Percentiles rank a stretch among this genome's conserved stretches.
phyloP scores from a whole-genome alignment of 2,888 invertebrate species.

The Rhingia campestris region DNA sequence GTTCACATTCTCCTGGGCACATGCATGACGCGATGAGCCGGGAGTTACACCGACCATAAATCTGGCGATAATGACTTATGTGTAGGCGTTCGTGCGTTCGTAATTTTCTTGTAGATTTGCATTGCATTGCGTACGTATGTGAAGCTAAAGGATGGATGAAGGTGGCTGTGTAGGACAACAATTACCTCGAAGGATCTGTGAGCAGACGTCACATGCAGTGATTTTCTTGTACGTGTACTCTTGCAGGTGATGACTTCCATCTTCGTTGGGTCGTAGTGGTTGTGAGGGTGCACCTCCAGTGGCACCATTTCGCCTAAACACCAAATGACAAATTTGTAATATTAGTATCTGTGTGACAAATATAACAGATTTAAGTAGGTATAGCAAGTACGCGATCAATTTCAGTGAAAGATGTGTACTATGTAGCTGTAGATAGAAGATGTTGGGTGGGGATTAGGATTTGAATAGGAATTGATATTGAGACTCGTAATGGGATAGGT shows the following conservation, averaged over 20 bases:
- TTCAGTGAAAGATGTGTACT: slow-evolving; percentile 44
- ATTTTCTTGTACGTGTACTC: slow-evolving; percentile 98
- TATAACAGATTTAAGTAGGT: slow-evolving; percentile 25
- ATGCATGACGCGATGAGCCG: slow-evolving; percentile 48
- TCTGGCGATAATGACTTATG: slow-evolving; percentile 54
- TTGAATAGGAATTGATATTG: neutral
- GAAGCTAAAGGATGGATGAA: neutral
- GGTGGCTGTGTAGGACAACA: slow-evolving; percentile 35
- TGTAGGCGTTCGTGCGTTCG: slow-evolving; percentile 21
- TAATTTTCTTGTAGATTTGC: slow-evolving; percentile 3
- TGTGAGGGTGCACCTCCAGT: slow-evolving; percentile 83
- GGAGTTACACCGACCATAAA: slow-evolving; percentile 51
- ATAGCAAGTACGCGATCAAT: slow-evolving; percentile 29
- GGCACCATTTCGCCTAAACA: slow-evolving; percentile 88
- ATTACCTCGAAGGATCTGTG: slow-evolving; percentile 94
- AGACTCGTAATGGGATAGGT: slow-evolving; percentile 6
- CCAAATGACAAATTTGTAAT: slow-evolving; percentile 62
- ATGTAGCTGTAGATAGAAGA: slow-evolving; percentile 9
- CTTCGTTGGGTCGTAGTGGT: slow-evolving; percentile 81
- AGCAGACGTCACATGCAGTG: slow-evolving; percentile 96
- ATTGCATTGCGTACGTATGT: slow-evolving; percentile 25
- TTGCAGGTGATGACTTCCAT: slow-evolving; percentile 90
- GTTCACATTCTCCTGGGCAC: slow-evolving; percentile 23
- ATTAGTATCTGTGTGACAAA: slow-evolving; percentile 42
- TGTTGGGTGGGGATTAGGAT: neutral